Evolutionary conservation across 2,113 vertebrate genomes (phyloP).

Genomic region (Myxocyprinus asiaticus): DNA sequence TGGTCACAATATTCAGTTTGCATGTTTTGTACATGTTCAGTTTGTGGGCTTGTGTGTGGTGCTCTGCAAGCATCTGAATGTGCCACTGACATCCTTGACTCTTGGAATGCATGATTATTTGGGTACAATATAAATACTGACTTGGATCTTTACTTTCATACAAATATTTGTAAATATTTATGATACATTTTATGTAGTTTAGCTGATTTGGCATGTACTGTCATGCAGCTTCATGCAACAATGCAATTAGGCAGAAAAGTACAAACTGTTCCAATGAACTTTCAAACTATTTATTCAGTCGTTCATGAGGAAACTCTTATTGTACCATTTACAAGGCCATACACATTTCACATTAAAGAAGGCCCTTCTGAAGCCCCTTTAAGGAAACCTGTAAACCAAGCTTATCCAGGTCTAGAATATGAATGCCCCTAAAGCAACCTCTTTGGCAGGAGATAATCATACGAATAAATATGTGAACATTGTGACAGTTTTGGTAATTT

Average conservation of each 20-base stretch:
- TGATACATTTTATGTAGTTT: neutral
- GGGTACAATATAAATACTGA: neutral
- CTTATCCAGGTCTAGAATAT: too few species aligned
- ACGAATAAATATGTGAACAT: too few species aligned
- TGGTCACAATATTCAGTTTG: too few species aligned
- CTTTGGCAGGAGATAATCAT: too few species aligned
- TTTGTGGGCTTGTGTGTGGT: neutral
- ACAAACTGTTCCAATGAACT: neutral
- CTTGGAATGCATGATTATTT: neutral
- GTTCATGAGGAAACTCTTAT: conserved; percentile 9
- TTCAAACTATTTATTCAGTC: conserved; percentile 44
- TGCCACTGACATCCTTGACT: neutral
- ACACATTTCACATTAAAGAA: too few species aligned
- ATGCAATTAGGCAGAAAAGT: neutral
- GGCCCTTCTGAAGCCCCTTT: too few species aligned
- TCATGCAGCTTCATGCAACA: neutral
- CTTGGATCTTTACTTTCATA: too few species aligned
- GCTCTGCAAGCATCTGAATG: neutral
- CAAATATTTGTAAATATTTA: neutral
- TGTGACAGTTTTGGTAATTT: too few species aligned
- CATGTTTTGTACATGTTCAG: neutral
- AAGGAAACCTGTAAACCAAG: too few species aligned
- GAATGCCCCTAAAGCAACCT: too few species aligned
- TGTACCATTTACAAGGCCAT: too few species aligned
- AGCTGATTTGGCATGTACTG: neutral